Evolutionary conservation across 2,113 vertebrate species (phyloP), one percentile per base, ranked within the genome.

Genomic region (Corydoras sp.): DNA sequence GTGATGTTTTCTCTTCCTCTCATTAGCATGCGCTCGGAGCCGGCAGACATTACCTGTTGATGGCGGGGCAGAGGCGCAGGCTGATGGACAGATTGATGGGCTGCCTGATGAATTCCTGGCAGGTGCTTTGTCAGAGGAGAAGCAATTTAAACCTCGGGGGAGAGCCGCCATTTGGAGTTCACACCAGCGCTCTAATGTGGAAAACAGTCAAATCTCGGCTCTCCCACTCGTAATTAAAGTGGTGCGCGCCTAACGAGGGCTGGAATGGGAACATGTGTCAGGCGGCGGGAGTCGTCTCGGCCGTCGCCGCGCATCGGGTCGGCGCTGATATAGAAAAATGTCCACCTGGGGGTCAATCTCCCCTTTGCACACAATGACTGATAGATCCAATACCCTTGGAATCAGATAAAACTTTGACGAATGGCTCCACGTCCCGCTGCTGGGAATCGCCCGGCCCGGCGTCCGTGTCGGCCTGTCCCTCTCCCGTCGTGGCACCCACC

Each of bases 331-430:
- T 85, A 86, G 87, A 87, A 87, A 86, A 87, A 89, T 88, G 83
- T 82, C 85, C 83, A 75, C 84, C 79, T 83, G 89, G 84, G 86
- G 90, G 87, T 89, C 87, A 87, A 87, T 90, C 89, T 88, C 89
- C 87, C 81, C 85, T 91, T 93, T 90, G 89, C 92, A 90, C 89
- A 81, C 80, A 55, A 87, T 93, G 93, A 94, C 92, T 93, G 94
- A 96, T 94, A 92, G 92, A 94, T 91, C 88, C 90, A 91, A 92
- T 92, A 93, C 89, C 90, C 92, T 86, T 87, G 86, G 87, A 93
- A 97, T 97, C 94, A 95, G 93, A 97, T 97, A 95, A 95, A 93
- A 92, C 91, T 88, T 93, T 96, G 95, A 97, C 92, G 89, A 95
- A 96, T 95, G 88, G 84, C 88, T 92, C 82, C 78, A 81, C 74